Percentiles rank a stretch among this genome's conserved stretches.
Conservation (phyloP, 2,888 invertebrate species). For the Drosophila longiperda region DNA sequence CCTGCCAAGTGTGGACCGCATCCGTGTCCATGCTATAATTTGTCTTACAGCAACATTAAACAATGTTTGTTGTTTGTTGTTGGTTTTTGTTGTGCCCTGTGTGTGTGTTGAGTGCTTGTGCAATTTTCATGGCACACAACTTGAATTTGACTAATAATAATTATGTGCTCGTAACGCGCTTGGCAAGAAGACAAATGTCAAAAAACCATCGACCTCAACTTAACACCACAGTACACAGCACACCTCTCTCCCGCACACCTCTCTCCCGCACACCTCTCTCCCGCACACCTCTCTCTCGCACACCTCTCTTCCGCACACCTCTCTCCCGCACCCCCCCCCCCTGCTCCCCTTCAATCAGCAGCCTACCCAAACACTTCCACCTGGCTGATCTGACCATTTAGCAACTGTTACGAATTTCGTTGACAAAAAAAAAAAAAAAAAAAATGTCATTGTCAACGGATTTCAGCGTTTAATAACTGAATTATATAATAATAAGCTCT, state of each 20-base stretch:
- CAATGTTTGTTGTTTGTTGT: constrained; percentile 5
- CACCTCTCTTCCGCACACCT: not conserved
- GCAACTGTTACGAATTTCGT: constrained; percentile 40
- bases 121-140: constrained; percentile 49
- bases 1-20: constrained; percentile 23
- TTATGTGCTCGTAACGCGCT: constrained; percentile 40
- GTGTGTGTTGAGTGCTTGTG: constrained; percentile 30
- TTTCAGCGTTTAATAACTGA: constrained; percentile 59
- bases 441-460: constrained; percentile 70
- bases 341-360: not conserved
- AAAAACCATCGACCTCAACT: constrained; percentile 47
- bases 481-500: constrained; percentile 49
- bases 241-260: not conserved
- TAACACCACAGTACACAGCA: constrained; percentile 1
- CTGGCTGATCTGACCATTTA: constrained; percentile 30
- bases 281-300: not conserved
- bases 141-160: constrained; percentile 49
- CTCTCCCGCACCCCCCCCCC: not conserved
- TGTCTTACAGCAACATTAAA: constrained; percentile 17
- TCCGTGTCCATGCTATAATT: constrained; percentile 23
- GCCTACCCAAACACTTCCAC: not conserved
- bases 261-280: not conserved
- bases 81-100: constrained; percentile 8
- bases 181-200: constrained; percentile 57
- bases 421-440: constrained; percentile 7